Base-by-base conservation (phyloP, 2,113 vertebrate species). In the Catharus bicknelli region DNA sequence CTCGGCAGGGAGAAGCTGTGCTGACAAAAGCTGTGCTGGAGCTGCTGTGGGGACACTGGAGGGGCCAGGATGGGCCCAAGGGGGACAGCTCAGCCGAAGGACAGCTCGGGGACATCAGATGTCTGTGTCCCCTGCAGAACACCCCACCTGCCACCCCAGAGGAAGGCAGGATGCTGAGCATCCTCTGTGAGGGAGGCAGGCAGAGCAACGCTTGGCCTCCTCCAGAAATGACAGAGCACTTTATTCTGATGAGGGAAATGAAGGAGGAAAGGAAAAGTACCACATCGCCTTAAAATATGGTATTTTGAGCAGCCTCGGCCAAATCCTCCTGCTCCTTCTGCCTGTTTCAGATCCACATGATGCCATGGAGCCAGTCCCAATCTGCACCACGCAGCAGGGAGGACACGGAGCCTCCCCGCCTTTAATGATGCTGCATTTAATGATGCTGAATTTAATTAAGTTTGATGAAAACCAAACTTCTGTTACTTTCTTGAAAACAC, bases 221-320 rank as follows among this genome's bases (percentile, higher is more conserved):
- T 87, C 88, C 90, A 63, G 82, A 50, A 83, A 55, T 25, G 86
- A 66, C n/a, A 11, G 62, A 94, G 70, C 53, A 51, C 70, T 90
- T 90, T 32, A 13, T 58, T 58, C 69, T 50, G 61, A 25, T 17
- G 83, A 75, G 79, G 47, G 57, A 54, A 78, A 53, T 3, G 43
- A 81, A 74, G 48, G 61, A 84, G 74, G 82, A 66, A 70, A 90
- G 86, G 88, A 80, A 86, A 88, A 95, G 50, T 51, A 92, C 89
- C 76, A 68, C 67, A 40, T 16, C 2, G 11, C 80, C 82, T 85
- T 55, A 72, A 85, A 85, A 87, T 7, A 36, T 0, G 30, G 62
- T 55, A 64, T 68, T 95, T 82, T 78, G 34, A 79, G 88, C 75
- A 90, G 85, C 53, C 53, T 75, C 15, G 45, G 88, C 74, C 82